Evolutionary conservation across 1,140 invertebrate species (phyloP), one percentile per base, ranked within the genome.

Genomic region (Eriocheir sinensis): DNA sequence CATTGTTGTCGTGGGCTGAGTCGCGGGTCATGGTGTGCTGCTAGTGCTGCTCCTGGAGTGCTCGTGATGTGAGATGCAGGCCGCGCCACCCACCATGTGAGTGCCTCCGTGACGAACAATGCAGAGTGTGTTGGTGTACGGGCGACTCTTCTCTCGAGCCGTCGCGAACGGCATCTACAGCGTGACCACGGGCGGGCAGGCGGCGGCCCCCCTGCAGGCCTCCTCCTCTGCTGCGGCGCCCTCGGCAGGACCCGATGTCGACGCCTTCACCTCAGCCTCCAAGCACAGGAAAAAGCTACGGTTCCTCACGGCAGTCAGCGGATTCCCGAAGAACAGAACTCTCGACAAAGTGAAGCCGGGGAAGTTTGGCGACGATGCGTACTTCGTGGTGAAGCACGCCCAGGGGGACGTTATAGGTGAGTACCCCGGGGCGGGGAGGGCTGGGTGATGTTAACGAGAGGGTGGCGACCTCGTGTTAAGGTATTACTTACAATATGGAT

Each of bases 81-180:
- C 38, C 27, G 79, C 79, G 30, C 72, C 80, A 83, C 38, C 60
- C 8, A 79, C 90, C 48, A 95, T 91, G 81, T 90, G 91, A 94
- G 34, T 86, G 27, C 38, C 21, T 72, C 38, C 88, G 91, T 72
- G 91, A 21, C 80, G 79, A 94, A 94, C 40, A 89, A 95, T 95
- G 95, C 95, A 95, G 95, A 95, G 95, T 94, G 95, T 95, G 38
- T 95, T 95, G 53, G 93, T 94, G 60, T 95, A 95, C 92, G 95
- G 95, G 41, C 94, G 95, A 83, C 90, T 95, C 44, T 95, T 95
- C 90, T 95, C 95, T 21, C 81, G 95, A 90, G 95, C 94, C 81
- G 93, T 95, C 32, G 95, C 94, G 32, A 95, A 95, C 90, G 95
- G 95, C 79, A 94, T 95, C 34, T 95, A 95, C 48, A 95, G 79